phyloP scores from a whole-genome alignment of 2,113 vertebrate genomes.

The Crotophaga sulcirostris region DNA sequence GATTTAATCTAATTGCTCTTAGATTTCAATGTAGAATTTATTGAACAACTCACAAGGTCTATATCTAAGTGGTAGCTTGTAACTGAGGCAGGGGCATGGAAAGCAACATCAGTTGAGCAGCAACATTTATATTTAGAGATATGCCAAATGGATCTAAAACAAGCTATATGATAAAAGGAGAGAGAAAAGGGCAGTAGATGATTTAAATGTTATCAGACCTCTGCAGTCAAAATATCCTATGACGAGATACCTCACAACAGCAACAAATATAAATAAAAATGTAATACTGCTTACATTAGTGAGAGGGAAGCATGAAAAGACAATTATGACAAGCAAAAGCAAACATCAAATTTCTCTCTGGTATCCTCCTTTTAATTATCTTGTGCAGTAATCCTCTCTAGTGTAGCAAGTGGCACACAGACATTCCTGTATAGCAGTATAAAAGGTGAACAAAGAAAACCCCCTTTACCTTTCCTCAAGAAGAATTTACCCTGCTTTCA shows the following conservation, averaged over 20 bases:
- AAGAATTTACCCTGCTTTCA: neutral
- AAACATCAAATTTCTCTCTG: neutral
- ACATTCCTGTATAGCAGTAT: fast-evolving
- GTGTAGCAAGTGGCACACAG: neutral
- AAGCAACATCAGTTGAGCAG: neutral
- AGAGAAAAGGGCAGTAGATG: neutral
- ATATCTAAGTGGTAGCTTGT: neutral
- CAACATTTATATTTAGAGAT: neutral
- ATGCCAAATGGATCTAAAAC: neutral
- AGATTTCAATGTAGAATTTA: slow-evolving; percentile 34
- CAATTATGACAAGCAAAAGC: neutral
- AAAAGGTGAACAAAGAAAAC: neutral
- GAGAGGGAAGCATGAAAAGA: neutral
- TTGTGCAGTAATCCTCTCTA: neutral
- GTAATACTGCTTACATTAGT: neutral
- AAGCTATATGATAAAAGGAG: neutral
- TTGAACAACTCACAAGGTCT: neutral
- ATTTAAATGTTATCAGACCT: neutral
- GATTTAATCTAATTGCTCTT: neutral
- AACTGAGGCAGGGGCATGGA: neutral
- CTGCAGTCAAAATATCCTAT: neutral
- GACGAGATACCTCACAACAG: neutral
- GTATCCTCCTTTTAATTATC: neutral
- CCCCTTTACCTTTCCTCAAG: neutral
- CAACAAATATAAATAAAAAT: neutral